Evolutionary conservation across 1,140 invertebrate species (phyloP), one percentile per base, ranked within the genome.

Genomic region (Nephila pilipes): DNA sequence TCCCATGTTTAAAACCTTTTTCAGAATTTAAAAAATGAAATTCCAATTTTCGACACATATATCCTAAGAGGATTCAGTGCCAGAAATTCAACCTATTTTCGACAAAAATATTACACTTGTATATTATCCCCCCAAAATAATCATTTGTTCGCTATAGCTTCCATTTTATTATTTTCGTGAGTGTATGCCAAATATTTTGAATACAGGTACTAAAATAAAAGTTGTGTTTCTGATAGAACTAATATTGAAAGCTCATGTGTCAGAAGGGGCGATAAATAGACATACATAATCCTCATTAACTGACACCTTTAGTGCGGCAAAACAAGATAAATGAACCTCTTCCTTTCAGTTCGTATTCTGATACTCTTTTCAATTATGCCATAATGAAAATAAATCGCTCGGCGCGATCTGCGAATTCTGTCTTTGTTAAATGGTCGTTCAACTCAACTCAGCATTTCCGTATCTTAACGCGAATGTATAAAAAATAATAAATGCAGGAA

Each of bases 221-320:
- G 6, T 46, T 10, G 46, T 10, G 46, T 46, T 46, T 22, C 20
- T 8, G 60, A 63, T 16, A 25, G 25, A 14, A 29, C 12, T 25
- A 10, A 69, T 69, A 69, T 69, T 69, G 32, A 69, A 69, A 69
- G 65, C 25, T 69, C 65, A 69, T 69, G 25, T 69, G 14, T 69
- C 65, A 69, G 10, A 16, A 16, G 14, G 65, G 65, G 65, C 29
- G 65, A 69, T 69, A 69, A 36, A 69, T 32, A 29, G 65, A 69
- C 65, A 29, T 29, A 25, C 65, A 29, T 69, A 69, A 69, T 69
- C 65, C 65, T 32, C 65, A 69, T 69, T 69, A 69, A 32, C 10
- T 69, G 65, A 69, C 65, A 69, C 65, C 25, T 29, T 12, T 46
- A 46, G 25, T 69, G 25, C 25, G 32, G 65, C 65, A 25, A 69